Percentiles rank a stretch among this genome's conserved stretches.
Conservation (phyloP, 2,113 vertebrate species). For the Amia ocellicauda region DNA sequence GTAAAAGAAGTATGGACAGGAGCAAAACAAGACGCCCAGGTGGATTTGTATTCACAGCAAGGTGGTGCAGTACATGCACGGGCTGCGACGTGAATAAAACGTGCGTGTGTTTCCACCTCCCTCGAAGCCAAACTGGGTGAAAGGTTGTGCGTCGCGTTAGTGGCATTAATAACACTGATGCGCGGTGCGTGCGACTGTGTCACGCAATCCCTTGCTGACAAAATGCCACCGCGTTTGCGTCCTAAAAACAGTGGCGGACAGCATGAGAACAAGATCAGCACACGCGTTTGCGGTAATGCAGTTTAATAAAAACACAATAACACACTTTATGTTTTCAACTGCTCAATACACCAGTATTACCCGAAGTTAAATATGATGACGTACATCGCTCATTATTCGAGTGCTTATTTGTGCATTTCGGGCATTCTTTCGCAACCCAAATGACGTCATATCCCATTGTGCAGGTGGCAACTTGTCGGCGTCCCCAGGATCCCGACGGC, state of each 20-base stretch:
- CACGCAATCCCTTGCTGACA: conserved; percentile 24
- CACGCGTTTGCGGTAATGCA: too few relatives aligned
- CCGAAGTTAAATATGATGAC: conserved; percentile 43
- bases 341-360: neutral
- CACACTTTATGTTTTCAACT: too few relatives aligned
- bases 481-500: neutral
- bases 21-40: neutral
- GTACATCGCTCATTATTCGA: conserved; percentile 52
- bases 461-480: conserved; percentile 50
- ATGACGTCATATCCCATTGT: conserved; percentile 51
- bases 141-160: conserved; percentile 17
- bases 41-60: neutral
- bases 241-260: too few relatives aligned
- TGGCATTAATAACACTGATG: too few relatives aligned
- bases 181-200: conserved; percentile 6
- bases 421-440: conserved; percentile 55
- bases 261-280: too few relatives aligned
- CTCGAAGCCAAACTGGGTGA: neutral
- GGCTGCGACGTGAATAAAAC: neutral
- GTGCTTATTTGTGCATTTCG: conserved; percentile 42
- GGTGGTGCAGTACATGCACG: neutral
- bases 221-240: too few relatives aligned
- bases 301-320: too few relatives aligned
- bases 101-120: neutral
- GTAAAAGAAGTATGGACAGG: conserved; percentile 17